Conservation (phyloP, 2,113 vertebrate species). For the Salvelinus sp. region DNA sequence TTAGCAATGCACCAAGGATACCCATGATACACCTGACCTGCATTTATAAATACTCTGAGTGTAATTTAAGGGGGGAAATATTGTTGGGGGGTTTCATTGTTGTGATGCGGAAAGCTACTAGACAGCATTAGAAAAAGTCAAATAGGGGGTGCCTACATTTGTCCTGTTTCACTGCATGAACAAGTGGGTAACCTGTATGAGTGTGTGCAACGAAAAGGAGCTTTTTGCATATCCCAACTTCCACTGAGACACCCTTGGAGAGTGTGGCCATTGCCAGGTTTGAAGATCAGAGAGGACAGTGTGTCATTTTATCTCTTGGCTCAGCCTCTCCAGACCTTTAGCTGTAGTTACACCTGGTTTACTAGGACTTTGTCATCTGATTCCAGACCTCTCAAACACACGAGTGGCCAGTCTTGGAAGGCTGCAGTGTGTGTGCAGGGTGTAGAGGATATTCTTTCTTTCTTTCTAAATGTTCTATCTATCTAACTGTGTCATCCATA, state of each 20-base stretch:
- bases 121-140: background rate
- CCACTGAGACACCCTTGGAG: too few species aligned
- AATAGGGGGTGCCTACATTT: too few species aligned
- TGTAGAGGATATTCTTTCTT: too few species aligned
- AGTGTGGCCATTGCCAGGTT: background rate
- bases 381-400: too few species aligned
- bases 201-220: too few species aligned
- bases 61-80: background rate
- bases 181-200: too few species aligned
- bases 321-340: constrained; percentile 15
- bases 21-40: constrained; percentile 4
- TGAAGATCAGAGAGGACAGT: constrained; percentile 33
- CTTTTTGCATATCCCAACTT: too few species aligned
- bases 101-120: background rate
- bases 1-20: constrained; percentile 32
- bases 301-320: constrained; percentile 33
- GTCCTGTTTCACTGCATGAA: too few species aligned
- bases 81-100: constrained; percentile 20
- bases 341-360: constrained; percentile 27
- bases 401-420: too few species aligned
- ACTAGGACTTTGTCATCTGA: background rate
- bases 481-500: too few species aligned
- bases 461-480: too few species aligned
- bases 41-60: constrained; percentile 9
- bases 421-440: too few species aligned